Evolutionary conservation across 1,140 invertebrate species (phyloP).

Genomic region (Physella acuta): DNA sequence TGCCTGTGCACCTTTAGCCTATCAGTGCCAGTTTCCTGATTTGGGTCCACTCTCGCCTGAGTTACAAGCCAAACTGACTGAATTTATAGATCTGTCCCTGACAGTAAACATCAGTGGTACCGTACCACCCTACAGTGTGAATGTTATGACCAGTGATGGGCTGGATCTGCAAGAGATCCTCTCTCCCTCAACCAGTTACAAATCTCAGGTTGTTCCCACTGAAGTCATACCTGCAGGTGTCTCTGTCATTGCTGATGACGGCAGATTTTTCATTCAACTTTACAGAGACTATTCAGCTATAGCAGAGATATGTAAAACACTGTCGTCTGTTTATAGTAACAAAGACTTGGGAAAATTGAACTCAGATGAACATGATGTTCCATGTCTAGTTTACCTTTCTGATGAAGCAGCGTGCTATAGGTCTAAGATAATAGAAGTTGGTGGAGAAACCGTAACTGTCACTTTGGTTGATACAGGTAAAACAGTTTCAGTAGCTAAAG

Average conservation of each 20-base stretch:
- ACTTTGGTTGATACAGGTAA: constrained; percentile 80
- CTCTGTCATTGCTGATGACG: constrained; percentile 47
- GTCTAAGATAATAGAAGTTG: constrained; percentile 65
- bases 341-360: constrained; percentile 4
- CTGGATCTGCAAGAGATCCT: constrained; percentile 29
- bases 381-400: constrained; percentile 73
- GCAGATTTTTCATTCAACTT: constrained; percentile 62
- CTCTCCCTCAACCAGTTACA: constrained; percentile 1
- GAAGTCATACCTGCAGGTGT: constrained; percentile 35
- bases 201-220: constrained; percentile 18
- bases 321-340: constrained; percentile 29
- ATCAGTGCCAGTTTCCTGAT: constrained; percentile 27
- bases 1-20: constrained; percentile 22
- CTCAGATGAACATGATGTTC: constrained; percentile 59
- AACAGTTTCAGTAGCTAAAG: constrained; percentile 61
- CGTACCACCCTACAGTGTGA: constrained; percentile 24
- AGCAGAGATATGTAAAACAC: constrained; percentile 63
- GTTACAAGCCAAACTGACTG: constrained; percentile 30
- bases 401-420: constrained; percentile 73
- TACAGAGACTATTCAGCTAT: constrained; percentile 33
- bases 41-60: constrained; percentile 26
- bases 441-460: constrained; percentile 55
- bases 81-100: no score
- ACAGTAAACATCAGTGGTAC: constrained; percentile 33
- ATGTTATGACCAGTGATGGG: constrained; percentile 27